Percentiles rank a stretch among this genome's conserved stretches.
Evolutionary conservation across 2,113 vertebrate genomes (phyloP).

Genomic region (Australoheros scitulus): DNA sequence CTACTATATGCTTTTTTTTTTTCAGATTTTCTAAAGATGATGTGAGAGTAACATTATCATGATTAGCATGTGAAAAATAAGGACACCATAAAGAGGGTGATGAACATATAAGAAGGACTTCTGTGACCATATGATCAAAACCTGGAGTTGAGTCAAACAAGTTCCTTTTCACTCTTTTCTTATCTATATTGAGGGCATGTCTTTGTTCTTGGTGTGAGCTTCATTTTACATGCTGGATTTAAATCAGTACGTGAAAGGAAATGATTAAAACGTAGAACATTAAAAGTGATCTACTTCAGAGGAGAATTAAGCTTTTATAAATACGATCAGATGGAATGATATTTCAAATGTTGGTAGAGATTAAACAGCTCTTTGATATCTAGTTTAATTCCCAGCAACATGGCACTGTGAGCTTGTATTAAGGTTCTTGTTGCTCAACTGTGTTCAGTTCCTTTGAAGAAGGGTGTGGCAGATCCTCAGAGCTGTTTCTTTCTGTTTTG

Average conservation of each 20-base stretch:
- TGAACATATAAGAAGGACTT: not conserved
- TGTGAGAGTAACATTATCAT: not conserved
- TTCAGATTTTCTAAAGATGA: not conserved
- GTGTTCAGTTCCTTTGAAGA: not conserved
- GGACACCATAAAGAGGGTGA: not conserved
- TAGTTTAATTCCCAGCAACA: conserved; percentile 26
- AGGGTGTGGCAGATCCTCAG: not conserved
- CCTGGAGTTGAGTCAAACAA: not conserved
- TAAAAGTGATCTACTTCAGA: conserved; percentile 5
- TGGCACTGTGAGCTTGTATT: conserved; percentile 17
- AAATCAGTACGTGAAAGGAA: not conserved
- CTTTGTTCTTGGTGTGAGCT: conserved; percentile 16
- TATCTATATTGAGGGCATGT: not conserved
- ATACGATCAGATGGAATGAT: conserved; percentile 27
- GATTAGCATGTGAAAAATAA: not conserved
- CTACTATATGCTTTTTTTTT: not conserved
- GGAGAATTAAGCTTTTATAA: not conserved
- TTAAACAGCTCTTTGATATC: conserved; percentile 28
- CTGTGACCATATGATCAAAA: not conserved
- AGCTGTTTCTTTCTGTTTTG: not conserved
- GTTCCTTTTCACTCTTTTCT: not conserved
- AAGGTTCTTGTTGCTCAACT: conserved; percentile 6
- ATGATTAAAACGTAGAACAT: conserved; percentile 9
- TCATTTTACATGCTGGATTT: conserved; percentile 5
- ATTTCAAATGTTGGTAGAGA: conserved; percentile 11